Percentiles rank a stretch among this genome's conserved stretches.
Conservation (phyloP, 2,888 invertebrate genomes). For the Pyralis farinalis region DNA sequence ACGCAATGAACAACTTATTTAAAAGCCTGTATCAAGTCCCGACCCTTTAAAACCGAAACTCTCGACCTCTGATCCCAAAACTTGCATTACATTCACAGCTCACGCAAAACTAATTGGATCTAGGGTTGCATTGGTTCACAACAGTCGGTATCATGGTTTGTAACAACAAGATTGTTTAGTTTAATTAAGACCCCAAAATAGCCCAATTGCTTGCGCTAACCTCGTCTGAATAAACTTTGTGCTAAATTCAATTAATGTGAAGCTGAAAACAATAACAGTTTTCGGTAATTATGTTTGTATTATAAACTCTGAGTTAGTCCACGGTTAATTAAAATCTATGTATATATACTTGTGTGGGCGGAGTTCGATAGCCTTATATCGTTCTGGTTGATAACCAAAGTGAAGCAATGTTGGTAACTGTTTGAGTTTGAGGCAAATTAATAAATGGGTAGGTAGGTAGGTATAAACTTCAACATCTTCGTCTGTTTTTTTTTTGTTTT, state of each 20-base stretch:
- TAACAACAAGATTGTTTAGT: conserved; percentile 56
- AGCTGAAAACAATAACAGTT: conserved; percentile 72
- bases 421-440: no score
- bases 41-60: no score
- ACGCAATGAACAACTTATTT: no score
- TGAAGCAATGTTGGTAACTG: no score
- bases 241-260: conserved; percentile 68
- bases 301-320: conserved; percentile 38
- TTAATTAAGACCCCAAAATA: conserved; percentile 58
- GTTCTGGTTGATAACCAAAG: no score
- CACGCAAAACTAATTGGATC: not conserved
- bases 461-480: no score
- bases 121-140: not conserved
- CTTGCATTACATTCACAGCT: not conserved
- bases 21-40: no score
- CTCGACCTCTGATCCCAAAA: no score
- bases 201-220: conserved; percentile 59
- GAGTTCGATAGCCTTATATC: no score
- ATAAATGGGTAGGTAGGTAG: no score
- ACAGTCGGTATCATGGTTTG: not conserved
- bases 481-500: no score
- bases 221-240: conserved; percentile 69
- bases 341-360: not conserved
- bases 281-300: conserved; percentile 65
- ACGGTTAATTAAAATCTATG: conserved; percentile 32